Percentiles rank a stretch among this genome's conserved stretches.
Evolutionary conservation across 2,888 invertebrate species (phyloP).

Genomic region (Sturmia bella): DNA sequence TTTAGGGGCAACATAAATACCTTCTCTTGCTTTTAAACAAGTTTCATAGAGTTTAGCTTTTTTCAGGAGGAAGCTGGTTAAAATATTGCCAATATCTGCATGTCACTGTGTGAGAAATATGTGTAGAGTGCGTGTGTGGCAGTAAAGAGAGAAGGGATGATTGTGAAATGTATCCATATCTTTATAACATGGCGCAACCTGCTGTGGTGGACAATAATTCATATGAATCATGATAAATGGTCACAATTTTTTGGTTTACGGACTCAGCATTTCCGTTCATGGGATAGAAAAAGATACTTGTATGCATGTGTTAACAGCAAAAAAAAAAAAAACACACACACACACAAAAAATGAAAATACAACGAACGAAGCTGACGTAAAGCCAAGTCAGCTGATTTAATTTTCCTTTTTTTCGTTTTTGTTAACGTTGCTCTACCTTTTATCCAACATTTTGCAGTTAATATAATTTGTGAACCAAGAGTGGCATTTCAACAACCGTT

Average conservation of each 20-base stretch:
- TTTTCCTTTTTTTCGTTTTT: slow-evolving; percentile 14
- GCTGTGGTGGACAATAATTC: slow-evolving; percentile 65
- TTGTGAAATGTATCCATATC: slow-evolving; percentile 58
- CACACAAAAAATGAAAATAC: too few species aligned
- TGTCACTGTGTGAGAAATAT: slow-evolving; percentile 2
- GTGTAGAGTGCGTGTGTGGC: slow-evolving; percentile 13
- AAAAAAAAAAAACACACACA: slow-evolving; percentile 27
- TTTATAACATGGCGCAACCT: slow-evolving; percentile 59
- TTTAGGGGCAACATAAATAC: too few species aligned
- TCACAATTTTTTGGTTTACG: slow-evolving; percentile 64
- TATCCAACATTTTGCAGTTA: neutral
- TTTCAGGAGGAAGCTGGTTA: slow-evolving; percentile 7
- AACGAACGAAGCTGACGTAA: slow-evolving; percentile 37
- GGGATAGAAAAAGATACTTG: slow-evolving; percentile 31
- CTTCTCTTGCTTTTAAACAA: neutral
- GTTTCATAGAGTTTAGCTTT: neutral
- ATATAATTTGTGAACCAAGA: neutral
- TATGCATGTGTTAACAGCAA: slow-evolving; percentile 1
- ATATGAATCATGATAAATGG: slow-evolving; percentile 68
- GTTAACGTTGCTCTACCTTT: slow-evolving; percentile 1
- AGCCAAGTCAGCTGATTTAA: slow-evolving; percentile 64
- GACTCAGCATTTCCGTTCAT: slow-evolving; percentile 64
- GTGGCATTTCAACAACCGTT: neutral
- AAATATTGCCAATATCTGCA: slow-evolving; percentile 59
- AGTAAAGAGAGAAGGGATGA: slow-evolving; percentile 23